Evolutionary conservation across 2,113 vertebrate genomes (phyloP), one percentile per base, ranked within the genome.

Genomic region (Setophaga kirtlandii): DNA sequence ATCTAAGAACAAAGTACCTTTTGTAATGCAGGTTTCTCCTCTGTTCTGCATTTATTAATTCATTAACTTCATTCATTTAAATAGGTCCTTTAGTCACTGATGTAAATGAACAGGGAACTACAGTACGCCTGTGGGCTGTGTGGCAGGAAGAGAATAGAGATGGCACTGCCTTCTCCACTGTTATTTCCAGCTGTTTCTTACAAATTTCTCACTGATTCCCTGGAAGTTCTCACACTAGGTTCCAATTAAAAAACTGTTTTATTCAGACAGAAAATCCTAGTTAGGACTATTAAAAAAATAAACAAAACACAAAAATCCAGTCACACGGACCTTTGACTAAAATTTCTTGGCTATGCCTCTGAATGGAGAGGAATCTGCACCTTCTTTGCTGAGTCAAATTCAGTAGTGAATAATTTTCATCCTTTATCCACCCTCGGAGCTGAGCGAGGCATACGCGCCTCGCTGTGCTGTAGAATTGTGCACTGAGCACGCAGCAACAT

Each of bases 31-130:
- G 71, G 83, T 93, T 93, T 83, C 79, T 81, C 24, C 15, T 10
- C 42, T 8, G 1, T 53, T 41, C 37, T 5, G 6, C 69, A 56
- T 75, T 94, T 95, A 94, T 49, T 96, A 97, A 95, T 94, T 95
- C 90, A 93, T 80, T 65, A 90, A 95, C 75, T 96, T 94, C 93
- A 92, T 95, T 95, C 84, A 96, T 95, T 96, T 94, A 95, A 96
- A 91, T 67, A 93, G 67, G 64, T 94, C 78, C 75, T 86, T 95
- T 56, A 95, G 87, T 92, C 83, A 84, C 35, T 44, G 71, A 95
- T 83, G 90, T 64, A 95, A 97, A 95, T 83, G 90, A 93, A 93
- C 68, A 92, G 85, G 59, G 87, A 93, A 87, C 87, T 81, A 91
- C 77, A 90, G 81, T 69, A 59, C 1, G 2, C 62, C 90, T 60